Evolutionary conservation across 2,797 vertebrate species (phyloP), one percentile per base, ranked within the genome.

Genomic region (Eremophila alpestris): DNA sequence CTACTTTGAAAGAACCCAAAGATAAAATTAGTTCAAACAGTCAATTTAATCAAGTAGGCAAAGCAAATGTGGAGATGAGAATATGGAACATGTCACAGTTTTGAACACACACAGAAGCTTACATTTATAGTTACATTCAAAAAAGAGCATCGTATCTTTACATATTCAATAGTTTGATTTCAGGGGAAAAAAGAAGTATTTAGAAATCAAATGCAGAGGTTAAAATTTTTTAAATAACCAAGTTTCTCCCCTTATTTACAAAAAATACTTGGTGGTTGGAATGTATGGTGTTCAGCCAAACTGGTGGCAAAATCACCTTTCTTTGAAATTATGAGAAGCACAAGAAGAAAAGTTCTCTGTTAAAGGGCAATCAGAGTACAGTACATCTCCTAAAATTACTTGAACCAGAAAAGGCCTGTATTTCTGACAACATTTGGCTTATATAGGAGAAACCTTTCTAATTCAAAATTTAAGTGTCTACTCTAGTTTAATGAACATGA

Each of bases 181-280:
- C 60, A 89, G 43, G 12, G 22, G 6, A 4, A 81, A 38, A 41
- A 80, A 71, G 16, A 22, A 67, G 8, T n/a, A 43, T 54, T 88
- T 59, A 73, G 45, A 88, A 78, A 81, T 45, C 10, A 76, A 86
- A 87, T 38, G 17, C 11, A 76, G 40, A 59, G 3, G 21, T 49
- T 48, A 32, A 30, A 38, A 16, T 41, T 41, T 13, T 3, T 10
- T 7, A 20, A 68, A 40, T 4, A 0, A 2, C 0, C 11, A 64
- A 36, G 5, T 16, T 58, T 83, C 32, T 74, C 21, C 36, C 46
- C 89, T 43, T 76, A 32, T 63, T 74, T 58, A 63, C 16, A 68
- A 41, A 40, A 82, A 64, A 80, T 20, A 36, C 11, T 46, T 30
- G 59, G 5, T 45, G 29, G 8, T 13, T 89, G 59, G 48, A 74